phyloP scores from a whole-genome alignment of 2,888 invertebrate genomes.

The Tanytarsus gracilentus region DNA sequence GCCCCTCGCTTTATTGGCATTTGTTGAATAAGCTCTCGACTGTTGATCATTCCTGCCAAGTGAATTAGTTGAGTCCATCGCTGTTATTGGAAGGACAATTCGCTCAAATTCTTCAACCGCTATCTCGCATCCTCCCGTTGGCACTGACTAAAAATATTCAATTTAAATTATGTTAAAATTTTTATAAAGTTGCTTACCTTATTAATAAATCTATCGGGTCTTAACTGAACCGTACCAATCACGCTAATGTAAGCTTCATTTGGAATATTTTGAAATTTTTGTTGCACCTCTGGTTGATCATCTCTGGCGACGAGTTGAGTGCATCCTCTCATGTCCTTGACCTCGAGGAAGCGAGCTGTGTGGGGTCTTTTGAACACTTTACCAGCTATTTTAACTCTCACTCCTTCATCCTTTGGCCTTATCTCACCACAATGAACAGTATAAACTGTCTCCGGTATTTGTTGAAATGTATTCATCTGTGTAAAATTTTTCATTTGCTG shows the following conservation, averaged over 20 bases:
- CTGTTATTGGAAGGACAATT: slow-evolving; percentile 33
- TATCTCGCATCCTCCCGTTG: slow-evolving; percentile 44
- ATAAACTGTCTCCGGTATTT: not conserved
- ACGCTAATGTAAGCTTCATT: slow-evolving; percentile 41
- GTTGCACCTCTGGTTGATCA: slow-evolving; percentile 40
- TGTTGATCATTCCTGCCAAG: slow-evolving; percentile 32
- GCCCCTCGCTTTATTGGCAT: slow-evolving; percentile 33
- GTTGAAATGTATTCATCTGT: not conserved
- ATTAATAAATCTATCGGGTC: slow-evolving; percentile 41
- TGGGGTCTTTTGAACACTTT: slow-evolving; percentile 51
- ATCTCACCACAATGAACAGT: slow-evolving; percentile 51
- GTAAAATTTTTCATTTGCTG: not conserved
- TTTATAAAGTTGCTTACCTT: slow-evolving; percentile 30
- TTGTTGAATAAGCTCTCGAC: slow-evolving; percentile 41
- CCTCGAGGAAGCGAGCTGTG: slow-evolving; percentile 49
- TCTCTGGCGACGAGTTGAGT: slow-evolving; percentile 49
- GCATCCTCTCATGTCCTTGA: slow-evolving; percentile 54
- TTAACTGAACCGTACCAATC: slow-evolving; percentile 39
- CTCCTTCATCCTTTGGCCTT: slow-evolving; percentile 41
- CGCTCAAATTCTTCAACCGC: slow-evolving; percentile 41
- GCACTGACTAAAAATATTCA: slow-evolving; percentile 36
- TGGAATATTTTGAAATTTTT: slow-evolving; percentile 43
- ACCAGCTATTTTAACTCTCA: slow-evolving; percentile 51
- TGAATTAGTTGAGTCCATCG: not conserved
- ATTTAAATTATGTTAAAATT: not conserved